These are phyloP conservation scores for Dryobotodes eremita DNA, from an alignment of 2,888 invertebrate genomes.

Conservation along the genomic window DNA sequence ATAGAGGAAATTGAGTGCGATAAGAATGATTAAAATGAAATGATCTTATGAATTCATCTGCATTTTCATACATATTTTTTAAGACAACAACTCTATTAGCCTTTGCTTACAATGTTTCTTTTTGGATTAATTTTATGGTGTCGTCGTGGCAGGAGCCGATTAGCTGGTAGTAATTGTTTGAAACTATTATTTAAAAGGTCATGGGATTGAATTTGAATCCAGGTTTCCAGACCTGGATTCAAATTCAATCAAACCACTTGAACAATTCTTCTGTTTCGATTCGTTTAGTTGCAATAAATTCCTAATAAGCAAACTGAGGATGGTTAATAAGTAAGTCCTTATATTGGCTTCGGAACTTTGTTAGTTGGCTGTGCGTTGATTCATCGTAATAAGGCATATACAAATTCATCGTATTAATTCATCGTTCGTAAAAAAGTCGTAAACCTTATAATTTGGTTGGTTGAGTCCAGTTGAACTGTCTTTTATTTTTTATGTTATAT, in stretches of 20 bases:
- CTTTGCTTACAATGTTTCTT: not conserved
- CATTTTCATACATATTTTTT: not conserved
- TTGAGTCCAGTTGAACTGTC: not conserved
- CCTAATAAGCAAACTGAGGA: not conserved
- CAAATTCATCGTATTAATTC: not conserved
- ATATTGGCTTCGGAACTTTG: not conserved
- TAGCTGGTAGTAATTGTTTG: not conserved
- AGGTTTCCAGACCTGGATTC: not conserved
- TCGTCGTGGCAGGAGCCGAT: not conserved
- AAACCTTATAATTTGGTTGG: not conserved
- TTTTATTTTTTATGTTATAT: not conserved
- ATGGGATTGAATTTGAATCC: not conserved
- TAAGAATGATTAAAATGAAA: slow-evolving; percentile 34
- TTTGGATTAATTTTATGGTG: not conserved
- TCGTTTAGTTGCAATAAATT: not conserved
- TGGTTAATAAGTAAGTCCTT: not conserved
- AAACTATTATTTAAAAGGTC: not conserved
- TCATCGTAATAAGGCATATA: not conserved
- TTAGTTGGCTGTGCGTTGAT: not conserved
- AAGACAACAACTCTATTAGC: not conserved
- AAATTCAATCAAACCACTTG: no score
- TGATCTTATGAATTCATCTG: slow-evolving; percentile 3
- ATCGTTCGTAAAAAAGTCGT: no score
- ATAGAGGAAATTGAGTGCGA: slow-evolving; percentile 30
- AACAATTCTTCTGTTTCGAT: not conserved